Conservation (phyloP, 2,888 invertebrate genomes). For the Melolontha melolontha region DNA sequence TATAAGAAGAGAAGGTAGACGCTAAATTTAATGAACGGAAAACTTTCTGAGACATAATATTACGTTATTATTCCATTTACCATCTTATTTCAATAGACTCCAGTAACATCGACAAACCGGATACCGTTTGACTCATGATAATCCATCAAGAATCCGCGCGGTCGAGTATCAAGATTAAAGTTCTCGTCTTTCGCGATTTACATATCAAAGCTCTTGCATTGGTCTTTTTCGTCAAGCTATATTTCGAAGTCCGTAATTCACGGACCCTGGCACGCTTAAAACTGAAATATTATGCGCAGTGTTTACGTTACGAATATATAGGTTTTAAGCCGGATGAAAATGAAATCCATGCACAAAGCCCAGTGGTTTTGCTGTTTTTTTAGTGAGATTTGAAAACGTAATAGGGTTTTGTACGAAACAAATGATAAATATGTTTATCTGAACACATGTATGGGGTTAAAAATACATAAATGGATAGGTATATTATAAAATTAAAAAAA, state of each 20-base stretch:
- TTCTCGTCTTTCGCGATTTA: slow-evolving; percentile 16
- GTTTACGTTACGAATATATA: slow-evolving; percentile 20
- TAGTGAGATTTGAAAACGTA: too few relatives aligned
- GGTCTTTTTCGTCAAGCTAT: slow-evolving; percentile 14
- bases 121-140: slow-evolving; percentile 9
- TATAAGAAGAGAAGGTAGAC: too few relatives aligned
- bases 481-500: too few relatives aligned
- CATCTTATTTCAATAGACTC: background rate
- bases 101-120: background rate
- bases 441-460: too few relatives aligned
- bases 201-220: slow-evolving; percentile 33
- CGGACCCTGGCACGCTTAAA: slow-evolving; percentile 19
- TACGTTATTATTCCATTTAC: background rate
- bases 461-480: too few relatives aligned
- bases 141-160: background rate
- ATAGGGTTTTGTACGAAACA: too few relatives aligned
- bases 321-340: slow-evolving; percentile 27
- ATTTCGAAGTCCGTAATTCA: slow-evolving; percentile 19
- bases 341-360: too few relatives aligned
- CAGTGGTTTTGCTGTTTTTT: too few relatives aligned
- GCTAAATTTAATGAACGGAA: too few relatives aligned
- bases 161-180: slow-evolving; percentile 15
- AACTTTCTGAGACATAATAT: too few relatives aligned
- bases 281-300: slow-evolving; percentile 25
- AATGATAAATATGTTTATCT: too few relatives aligned